Conservation (phyloP, 2,888 invertebrate species). For the Arrhopalites spinosus region DNA sequence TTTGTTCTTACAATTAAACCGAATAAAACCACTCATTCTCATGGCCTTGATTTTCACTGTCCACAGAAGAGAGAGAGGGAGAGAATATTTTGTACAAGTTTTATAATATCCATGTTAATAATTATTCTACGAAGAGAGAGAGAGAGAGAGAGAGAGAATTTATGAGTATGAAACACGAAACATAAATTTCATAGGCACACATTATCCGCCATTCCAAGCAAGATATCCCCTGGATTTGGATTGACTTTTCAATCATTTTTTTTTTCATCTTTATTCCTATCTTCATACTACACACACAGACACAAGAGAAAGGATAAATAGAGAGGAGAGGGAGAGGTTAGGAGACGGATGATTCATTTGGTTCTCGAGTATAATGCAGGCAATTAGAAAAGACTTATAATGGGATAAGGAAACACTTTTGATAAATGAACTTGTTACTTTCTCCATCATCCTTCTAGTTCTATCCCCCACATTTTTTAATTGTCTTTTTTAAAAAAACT, state of each 20-base stretch:
- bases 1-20: too few species aligned
- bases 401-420: slow-evolving; percentile 28
- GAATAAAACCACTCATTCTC: too few species aligned
- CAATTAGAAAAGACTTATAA: slow-evolving; percentile 33
- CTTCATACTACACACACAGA: background rate
- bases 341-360: slow-evolving; percentile 15
- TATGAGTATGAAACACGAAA: too few species aligned
- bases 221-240: too few species aligned
- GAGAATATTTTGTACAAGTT: too few species aligned
- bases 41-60: too few species aligned
- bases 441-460: slow-evolving; percentile 1
- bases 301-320: background rate
- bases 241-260: background rate
- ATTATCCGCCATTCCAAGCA: too few species aligned
- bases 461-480: background rate
- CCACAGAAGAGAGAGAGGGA: too few species aligned
- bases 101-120: too few species aligned
- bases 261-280: background rate
- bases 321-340: background rate
- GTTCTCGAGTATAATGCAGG: slow-evolving; percentile 12
- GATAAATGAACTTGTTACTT: slow-evolving; percentile 28
- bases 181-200: too few species aligned
- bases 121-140: background rate
- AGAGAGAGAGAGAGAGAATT: too few species aligned
- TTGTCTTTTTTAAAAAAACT: too few species aligned